These are phyloP conservation scores for Dendrophyllia cribrosa DNA, from an alignment of 64 coral and sea anemone species.

Conservation along the genomic window DNA sequence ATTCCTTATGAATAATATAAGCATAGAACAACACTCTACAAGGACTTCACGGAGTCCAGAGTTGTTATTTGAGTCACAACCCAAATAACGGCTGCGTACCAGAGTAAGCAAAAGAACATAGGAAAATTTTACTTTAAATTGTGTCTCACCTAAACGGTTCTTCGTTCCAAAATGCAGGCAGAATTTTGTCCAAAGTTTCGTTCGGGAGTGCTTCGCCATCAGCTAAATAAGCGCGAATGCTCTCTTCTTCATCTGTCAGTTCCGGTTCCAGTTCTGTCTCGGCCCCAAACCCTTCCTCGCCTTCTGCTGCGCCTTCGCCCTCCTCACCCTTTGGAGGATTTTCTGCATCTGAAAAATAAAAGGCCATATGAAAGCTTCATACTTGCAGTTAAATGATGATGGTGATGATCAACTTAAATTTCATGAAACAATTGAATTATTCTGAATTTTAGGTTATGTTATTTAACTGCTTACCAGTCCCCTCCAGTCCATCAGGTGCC, in stretches of 20 bases:
- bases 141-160: constrained; percentile 88
- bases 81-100: too few species aligned
- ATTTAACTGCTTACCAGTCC: constrained; percentile 62
- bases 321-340: constrained; percentile 24
- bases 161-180: constrained; percentile 96
- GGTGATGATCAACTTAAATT: too few species aligned
- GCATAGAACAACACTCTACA: too few species aligned
- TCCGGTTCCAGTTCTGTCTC: constrained; percentile 71
- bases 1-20: too few species aligned
- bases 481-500: constrained; percentile 75
- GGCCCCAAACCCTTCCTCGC: constrained; percentile 62
- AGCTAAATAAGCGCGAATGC: constrained; percentile 76
- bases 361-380: not conserved
- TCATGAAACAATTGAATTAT: too few species aligned
- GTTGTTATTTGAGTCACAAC: too few species aligned
- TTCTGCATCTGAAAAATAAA: constrained; percentile 13
- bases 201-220: constrained; percentile 82
- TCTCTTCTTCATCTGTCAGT: constrained; percentile 96
- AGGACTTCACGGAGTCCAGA: too few species aligned
- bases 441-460: not conserved
- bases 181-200: constrained; percentile 88
- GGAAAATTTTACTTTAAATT: not conserved
- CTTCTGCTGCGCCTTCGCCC: constrained; percentile 29
- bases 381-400: too few species aligned
- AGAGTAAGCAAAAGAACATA: not conserved